Conservation (phyloP, 2,797 vertebrate species). For the Phalloptychus januarius region DNA sequence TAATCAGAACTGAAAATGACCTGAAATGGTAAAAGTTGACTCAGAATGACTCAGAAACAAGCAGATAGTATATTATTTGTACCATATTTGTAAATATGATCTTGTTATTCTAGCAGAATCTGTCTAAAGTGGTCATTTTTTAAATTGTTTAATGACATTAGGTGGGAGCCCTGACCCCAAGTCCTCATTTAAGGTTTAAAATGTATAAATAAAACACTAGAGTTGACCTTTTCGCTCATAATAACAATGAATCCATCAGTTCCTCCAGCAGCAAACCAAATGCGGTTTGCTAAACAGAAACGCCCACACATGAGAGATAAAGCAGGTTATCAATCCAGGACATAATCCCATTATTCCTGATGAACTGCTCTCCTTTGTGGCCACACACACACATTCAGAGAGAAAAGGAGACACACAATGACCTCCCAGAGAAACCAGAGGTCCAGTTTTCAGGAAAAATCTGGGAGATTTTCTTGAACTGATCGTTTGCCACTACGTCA, state of each 20-base stretch:
- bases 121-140: neutral
- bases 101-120: neutral
- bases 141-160: neutral
- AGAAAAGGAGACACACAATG: slow-evolving; percentile 33
- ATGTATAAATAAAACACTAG: neutral
- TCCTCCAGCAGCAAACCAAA: slow-evolving; percentile 17
- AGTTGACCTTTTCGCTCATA: neutral
- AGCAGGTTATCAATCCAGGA: slow-evolving; percentile 63
- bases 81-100: neutral
- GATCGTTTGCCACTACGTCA: too few species aligned
- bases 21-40: neutral
- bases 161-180: neutral
- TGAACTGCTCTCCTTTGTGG: slow-evolving; percentile 55
- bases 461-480: neutral
- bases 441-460: neutral
- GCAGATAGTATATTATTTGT: neutral
- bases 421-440: slow-evolving; percentile 33
- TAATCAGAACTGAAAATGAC: neutral
- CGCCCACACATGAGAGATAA: slow-evolving; percentile 59
- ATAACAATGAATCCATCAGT: neutral
- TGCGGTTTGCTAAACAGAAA: slow-evolving; percentile 39
- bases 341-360: slow-evolving; percentile 72
- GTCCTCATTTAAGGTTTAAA: neutral
- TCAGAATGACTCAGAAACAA: neutral
- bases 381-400: slow-evolving; percentile 2